A percentile compares a stretch with the other conserved stretches of the same genome.
These are phyloP conservation scores for sheep (Ovis aries) DNA, from an alignment of 2,113 vertebrate species.

Conservation along the genomic window DNA sequence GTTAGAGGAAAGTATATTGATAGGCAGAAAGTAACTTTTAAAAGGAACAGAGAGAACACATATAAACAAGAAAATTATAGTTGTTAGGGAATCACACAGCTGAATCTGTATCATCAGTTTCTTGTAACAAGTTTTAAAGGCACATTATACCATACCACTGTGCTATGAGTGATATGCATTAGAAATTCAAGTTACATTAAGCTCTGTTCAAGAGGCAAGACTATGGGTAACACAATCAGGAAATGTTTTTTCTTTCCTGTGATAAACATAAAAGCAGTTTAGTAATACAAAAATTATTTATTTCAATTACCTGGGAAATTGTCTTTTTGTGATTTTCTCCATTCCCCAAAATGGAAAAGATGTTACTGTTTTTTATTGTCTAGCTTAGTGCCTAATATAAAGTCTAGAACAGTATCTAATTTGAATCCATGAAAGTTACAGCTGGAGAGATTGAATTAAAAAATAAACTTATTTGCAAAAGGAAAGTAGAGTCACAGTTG, in stretches of 20 bases:
- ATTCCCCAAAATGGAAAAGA: background rate
- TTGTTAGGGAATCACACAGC: background rate
- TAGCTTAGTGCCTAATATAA: background rate
- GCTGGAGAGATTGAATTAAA: background rate
- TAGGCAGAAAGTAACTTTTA: background rate
- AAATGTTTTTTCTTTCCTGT: background rate
- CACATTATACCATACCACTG: background rate
- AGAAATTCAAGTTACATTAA: background rate
- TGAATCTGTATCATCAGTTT: background rate
- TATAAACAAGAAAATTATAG: background rate
- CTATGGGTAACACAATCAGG: background rate
- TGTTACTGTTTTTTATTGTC: background rate
- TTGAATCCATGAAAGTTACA: background rate
- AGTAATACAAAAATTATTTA: background rate
- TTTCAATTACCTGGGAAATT: background rate
- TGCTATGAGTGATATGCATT: background rate
- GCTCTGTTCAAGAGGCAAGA: background rate
- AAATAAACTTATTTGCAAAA: background rate
- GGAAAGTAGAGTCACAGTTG: background rate
- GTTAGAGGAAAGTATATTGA: background rate
- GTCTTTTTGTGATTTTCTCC: background rate
- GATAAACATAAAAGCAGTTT: slow-evolving; percentile 14
- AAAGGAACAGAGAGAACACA: background rate
- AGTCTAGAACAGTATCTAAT: background rate
- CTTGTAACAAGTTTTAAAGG: background rate